phyloP scores from a whole-genome alignment of 2,888 invertebrate species.

The Petrolisthes manimaculis region DNA sequence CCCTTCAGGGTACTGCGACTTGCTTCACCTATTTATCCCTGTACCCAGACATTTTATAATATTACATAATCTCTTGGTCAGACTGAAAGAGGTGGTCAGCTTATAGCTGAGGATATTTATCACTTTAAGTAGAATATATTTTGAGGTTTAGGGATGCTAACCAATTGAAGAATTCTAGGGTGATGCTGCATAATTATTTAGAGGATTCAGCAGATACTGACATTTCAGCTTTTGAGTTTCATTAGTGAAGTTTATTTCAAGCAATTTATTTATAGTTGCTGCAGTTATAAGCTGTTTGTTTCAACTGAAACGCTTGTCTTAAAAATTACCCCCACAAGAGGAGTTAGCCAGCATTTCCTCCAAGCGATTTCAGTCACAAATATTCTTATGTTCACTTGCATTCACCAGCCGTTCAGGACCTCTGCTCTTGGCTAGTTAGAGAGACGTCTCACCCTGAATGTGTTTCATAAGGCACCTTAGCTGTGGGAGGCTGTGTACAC shows the following conservation, averaged over 20 bases:
- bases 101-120: too few species aligned
- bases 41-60: too few species aligned
- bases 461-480: conserved; percentile 28
- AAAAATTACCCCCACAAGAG: conserved; percentile 40
- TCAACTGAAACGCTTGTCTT: conserved; percentile 56
- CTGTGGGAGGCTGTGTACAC: not conserved
- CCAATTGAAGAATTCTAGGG: not conserved
- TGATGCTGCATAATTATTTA: conserved; percentile 13
- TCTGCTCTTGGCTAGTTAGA: conserved; percentile 60
- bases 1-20: too few species aligned
- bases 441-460: conserved; percentile 60
- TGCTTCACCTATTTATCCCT: too few species aligned
- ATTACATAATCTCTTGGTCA: too few species aligned
- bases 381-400: conserved; percentile 53
- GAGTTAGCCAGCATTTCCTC: conserved; percentile 52
- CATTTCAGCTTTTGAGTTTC: not conserved
- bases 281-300: conserved; percentile 21
- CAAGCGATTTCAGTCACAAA: conserved; percentile 60
- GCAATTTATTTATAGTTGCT: conserved; percentile 19
- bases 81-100: too few species aligned
- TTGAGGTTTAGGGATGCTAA: not conserved
- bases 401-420: conserved; percentile 54
- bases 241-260: not conserved
- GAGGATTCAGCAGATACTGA: not conserved
- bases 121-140: too few species aligned